Conservation (phyloP, 1,140 invertebrate genomes). For the Cydia pomonella region DNA sequence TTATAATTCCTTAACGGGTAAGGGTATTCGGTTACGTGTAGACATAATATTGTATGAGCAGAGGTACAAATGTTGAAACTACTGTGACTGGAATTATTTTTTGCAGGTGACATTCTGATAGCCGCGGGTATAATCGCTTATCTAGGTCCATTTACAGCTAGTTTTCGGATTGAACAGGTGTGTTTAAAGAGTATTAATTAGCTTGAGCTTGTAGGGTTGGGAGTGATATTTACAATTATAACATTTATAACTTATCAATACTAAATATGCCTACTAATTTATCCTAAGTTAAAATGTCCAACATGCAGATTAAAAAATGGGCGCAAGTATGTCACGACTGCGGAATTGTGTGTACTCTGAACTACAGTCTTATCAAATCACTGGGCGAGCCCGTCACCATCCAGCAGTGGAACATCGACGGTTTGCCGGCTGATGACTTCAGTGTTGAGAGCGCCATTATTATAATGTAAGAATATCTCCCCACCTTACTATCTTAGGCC, state of each 20-base stretch:
- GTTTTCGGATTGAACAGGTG: slow-evolving; percentile 85
- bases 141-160: slow-evolving; percentile 93
- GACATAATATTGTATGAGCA: neutral
- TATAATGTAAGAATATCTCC: slow-evolving; percentile 82
- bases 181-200: neutral
- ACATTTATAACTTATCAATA: no score
- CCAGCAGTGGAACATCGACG: slow-evolving; percentile 94
- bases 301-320: slow-evolving; percentile 86
- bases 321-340: slow-evolving; percentile 83
- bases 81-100: slow-evolving; percentile 12
- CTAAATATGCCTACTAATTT: slow-evolving; percentile 1
- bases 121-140: slow-evolving; percentile 95
- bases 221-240: no score
- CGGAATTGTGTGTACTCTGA: slow-evolving; percentile 87
- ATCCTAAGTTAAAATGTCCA: slow-evolving; percentile 12
- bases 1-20: slow-evolving; percentile 83
- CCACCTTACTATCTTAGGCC: neutral
- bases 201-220: no score
- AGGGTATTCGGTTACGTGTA: neutral
- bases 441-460: slow-evolving; percentile 97
- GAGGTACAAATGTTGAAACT: slow-evolving; percentile 1
- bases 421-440: slow-evolving; percentile 93
- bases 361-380: slow-evolving; percentile 87
- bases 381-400: slow-evolving; percentile 94
- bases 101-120: slow-evolving; percentile 91